A percentile compares a stretch with the other conserved stretches of the same genome.
These are phyloP conservation scores for Coptodon rendalli DNA, from an alignment of 2,113 vertebrate species.

Conservation along the genomic window DNA sequence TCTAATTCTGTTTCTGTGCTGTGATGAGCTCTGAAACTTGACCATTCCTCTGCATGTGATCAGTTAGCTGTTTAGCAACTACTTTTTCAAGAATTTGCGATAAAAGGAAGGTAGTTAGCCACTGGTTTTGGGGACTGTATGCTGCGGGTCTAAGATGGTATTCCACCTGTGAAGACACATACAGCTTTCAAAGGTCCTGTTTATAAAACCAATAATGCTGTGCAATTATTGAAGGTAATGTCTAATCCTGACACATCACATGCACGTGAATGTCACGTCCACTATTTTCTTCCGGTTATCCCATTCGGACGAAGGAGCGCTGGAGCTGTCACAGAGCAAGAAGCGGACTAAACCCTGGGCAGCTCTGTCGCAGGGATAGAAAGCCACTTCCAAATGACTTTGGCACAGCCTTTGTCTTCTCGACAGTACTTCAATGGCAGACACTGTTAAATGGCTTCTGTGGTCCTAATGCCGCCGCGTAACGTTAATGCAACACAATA, in stretches of 20 bases:
- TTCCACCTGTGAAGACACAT: background rate
- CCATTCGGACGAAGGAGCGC: background rate
- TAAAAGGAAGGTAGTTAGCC: accelerated
- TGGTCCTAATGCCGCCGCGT: background rate
- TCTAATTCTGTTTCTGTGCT: accelerated
- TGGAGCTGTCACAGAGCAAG: background rate
- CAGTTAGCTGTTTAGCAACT: accelerated
- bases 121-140: background rate
- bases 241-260: background rate
- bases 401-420: background rate
- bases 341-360: background rate
- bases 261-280: background rate
- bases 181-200: background rate
- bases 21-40: background rate
- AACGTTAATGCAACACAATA: accelerated
- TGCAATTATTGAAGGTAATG: background rate
- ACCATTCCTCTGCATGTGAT: background rate
- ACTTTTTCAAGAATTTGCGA: accelerated
- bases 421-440: accelerated
- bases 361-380: background rate
- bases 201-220: background rate
- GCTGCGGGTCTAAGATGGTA: background rate
- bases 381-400: background rate
- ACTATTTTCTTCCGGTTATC: background rate
- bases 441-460: background rate